Base-by-base conservation (phyloP, 2,888 invertebrate species). In the Orthosia incerta region DNA sequence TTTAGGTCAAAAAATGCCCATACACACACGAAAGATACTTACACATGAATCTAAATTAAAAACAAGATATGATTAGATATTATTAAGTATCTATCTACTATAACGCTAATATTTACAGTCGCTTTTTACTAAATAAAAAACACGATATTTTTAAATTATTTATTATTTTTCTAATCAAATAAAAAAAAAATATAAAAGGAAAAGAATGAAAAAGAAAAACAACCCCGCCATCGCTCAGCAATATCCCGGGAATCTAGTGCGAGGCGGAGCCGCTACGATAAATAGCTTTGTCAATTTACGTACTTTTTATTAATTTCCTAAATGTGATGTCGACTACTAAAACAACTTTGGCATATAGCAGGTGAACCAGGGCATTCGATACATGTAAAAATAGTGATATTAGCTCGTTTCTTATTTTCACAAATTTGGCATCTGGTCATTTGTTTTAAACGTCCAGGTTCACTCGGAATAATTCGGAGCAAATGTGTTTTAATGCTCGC, bases 351-450 rank as follows among this genome's bases (percentile, higher is more conserved):
- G 20, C 75, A 76, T 45, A 71, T 50, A 45, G 48, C 57, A 1
- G 78, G 76, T 13, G 59, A 77, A 39, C 71, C 59, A 3, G 78
- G 71, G 26, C 79, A 78, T n/a, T 78, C 63, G 4, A 53, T 16
- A 63, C 76, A 76, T 50, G 20, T 26, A 59, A 59, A 78, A 39
- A 63, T 77, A 15, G 79, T 71, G 7, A 31, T 5, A 0, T 18
- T 26, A 15, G 13, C 20, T 26, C 48, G 0, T 53, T 39, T 63
- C n/a, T 55, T 63, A n/a, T 9, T 13, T 59, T 59, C 26, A 5
- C 76, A 77, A 78, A 78, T 16, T 46, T 77, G 71, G 15, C 78
- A 70, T 2, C 31, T 31, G 31, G 7, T 31, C 4, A 48, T 45
- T 15, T 59, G 7, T 48, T 70, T 59, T 31, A 18, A 53, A 48